phyloP scores from a whole-genome alignment of 2,113 vertebrate genomes.

The Probosciger aterrimus region DNA sequence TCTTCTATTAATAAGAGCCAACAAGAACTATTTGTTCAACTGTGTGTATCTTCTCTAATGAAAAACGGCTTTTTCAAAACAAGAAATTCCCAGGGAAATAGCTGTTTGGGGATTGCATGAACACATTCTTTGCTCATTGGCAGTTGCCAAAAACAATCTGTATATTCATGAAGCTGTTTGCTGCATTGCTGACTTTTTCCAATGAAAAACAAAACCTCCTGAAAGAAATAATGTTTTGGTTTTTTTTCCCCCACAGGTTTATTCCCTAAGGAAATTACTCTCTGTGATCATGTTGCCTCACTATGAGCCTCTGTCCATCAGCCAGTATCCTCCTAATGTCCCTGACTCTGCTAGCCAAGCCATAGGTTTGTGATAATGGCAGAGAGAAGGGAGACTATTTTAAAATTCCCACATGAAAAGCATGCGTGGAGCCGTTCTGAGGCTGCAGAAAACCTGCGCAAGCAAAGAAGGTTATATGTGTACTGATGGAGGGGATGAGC shows the following conservation, averaged over 20 bases:
- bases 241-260: neutral
- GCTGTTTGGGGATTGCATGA: neutral
- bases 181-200: constrained; percentile 41
- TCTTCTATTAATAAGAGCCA: neutral
- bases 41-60: neutral
- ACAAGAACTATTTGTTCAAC: neutral
- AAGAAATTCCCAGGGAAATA: constrained; percentile 11
- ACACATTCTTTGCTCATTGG: constrained; percentile 28
- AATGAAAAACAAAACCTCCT: constrained; percentile 21
- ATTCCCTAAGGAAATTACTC: neutral
- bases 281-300: neutral
- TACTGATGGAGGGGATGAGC: neutral
- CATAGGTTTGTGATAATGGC: neutral
- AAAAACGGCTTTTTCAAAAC: neutral
- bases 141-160: constrained; percentile 24
- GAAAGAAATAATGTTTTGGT: neutral
- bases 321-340: neutral
- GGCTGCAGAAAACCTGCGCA: neutral
- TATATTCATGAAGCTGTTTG: constrained; percentile 50
- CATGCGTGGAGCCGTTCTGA: neutral
- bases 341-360: neutral
- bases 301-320: neutral
- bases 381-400: neutral
- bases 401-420: neutral
- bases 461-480: neutral